A percentile compares a stretch with the other conserved stretches of the same genome.
Evolutionary conservation across 92 coral and sea anemone genomes (phyloP).

Genomic region (Parazoanthus atlanticus): DNA sequence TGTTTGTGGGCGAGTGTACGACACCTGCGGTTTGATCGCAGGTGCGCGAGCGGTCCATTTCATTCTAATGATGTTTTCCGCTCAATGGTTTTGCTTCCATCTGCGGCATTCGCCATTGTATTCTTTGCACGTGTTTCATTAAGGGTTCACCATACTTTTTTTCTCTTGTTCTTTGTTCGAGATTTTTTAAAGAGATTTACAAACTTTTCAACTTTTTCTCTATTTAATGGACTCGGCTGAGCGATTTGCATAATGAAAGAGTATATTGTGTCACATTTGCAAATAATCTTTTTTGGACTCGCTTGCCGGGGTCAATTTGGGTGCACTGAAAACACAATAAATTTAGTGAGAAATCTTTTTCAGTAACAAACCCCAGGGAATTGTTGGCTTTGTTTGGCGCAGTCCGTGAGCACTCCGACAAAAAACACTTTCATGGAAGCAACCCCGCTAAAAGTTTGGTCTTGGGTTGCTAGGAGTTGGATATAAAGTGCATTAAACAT

Average conservation of each 20-base stretch:
- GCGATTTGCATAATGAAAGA: conserved; percentile 92
- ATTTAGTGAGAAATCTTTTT: conserved; percentile 61
- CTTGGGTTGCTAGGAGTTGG: conserved; percentile 37
- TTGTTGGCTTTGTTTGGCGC: conserved; percentile 55
- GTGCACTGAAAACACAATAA: conserved; percentile 68
- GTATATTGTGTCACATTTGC: conserved; percentile 72
- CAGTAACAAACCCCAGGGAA: conserved; percentile 53
- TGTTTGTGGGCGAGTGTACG: conserved; percentile 73
- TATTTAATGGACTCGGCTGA: conserved; percentile 92
- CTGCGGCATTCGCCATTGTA: conserved; percentile 95
- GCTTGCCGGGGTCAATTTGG: conserved; percentile 86
- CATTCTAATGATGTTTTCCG: conserved; percentile 94
- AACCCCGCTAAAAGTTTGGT: conserved; percentile 20
- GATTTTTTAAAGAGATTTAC: conserved; percentile 96
- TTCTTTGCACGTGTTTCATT: conserved; percentile 95
- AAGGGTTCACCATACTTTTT: conserved; percentile 86
- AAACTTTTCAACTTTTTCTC: conserved; percentile 95
- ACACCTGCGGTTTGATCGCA: conserved; percentile 91
- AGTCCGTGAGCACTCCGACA: conserved; percentile 29
- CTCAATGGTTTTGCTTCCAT: conserved; percentile 89
- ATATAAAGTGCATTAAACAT: conserved; percentile 65
- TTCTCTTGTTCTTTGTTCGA: conserved; percentile 72
- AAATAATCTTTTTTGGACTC: conserved; percentile 69
- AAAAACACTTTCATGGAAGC: conserved; percentile 28
- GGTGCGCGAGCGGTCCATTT: conserved; percentile 89